Evolutionary conservation across 2,888 invertebrate species (phyloP), one percentile per base, ranked within the genome.

Genomic region (Actias luna): DNA sequence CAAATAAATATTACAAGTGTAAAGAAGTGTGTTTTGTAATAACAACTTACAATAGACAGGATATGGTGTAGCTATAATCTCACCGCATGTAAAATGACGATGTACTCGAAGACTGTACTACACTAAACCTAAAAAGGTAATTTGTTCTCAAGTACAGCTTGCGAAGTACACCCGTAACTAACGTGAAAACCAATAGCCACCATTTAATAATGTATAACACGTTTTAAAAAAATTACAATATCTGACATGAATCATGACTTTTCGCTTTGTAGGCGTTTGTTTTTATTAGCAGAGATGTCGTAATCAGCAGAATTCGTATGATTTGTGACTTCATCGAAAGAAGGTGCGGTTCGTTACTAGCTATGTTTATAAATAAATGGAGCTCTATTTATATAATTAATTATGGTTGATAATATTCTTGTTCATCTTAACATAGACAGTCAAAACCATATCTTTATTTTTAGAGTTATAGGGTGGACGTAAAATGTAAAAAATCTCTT

Each of bases 201-300:
- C 12, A 16, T 12, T 39, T 39, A 39, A n/a, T n/a, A n/a, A 14
- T 39, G 36, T 12, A 16, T 39, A 16, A 4, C 10, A 39, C 36
- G 16, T 39, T 5, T 16, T 39, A 16, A 39, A 14, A 39, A 39
- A 39, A 39, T 39, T 16, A 39, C 36, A 16, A 16, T 39, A 39
- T 16, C 16, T 50, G 12, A 50, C 22, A 50, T 50, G 22, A 50
- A 50, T 25, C 25, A 25, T 8, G 46, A 50, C 22, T 50, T 50
- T 50, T 25, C 22, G 46, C 46, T 50, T 10, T 55, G 61, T 61
- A 55, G 61, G 61, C 55, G 61, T 61, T 61, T 61, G 39, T 61
- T 61, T 52, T 35, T 61, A 55, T 61, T 61, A 61, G 61, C 61
- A 55, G 14, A 29, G 39, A 46, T 61, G 61, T 29, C 52, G 46